phyloP scores from a whole-genome alignment of 2,113 vertebrate species.

The Calypte anna region DNA sequence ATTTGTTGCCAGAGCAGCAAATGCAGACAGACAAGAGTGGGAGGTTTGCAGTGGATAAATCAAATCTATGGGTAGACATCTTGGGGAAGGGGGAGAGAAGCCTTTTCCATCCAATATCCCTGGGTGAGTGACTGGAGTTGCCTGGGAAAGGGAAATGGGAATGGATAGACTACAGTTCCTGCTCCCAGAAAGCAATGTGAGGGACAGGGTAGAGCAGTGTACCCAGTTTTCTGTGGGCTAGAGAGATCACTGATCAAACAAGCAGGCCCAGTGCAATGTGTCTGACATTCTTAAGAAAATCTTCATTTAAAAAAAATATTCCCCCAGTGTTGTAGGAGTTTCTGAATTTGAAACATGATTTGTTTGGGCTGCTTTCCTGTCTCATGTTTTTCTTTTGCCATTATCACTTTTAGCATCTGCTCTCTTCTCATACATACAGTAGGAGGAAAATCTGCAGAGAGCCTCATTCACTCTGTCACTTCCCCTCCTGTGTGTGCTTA shows the following conservation, averaged over 20 bases:
- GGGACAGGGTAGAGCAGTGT: fast-evolving
- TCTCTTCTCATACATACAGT: neutral
- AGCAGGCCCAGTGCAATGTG: neutral
- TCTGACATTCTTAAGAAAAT: neutral
- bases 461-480: neutral
- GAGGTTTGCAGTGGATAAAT: neutral
- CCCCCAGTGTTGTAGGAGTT: neutral
- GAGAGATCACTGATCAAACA: neutral
- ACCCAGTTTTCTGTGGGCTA: fast-evolving
- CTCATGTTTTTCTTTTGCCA: neutral
- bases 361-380: neutral
- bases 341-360: neutral
- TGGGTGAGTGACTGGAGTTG: neutral
- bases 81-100: neutral
- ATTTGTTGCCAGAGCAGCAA: neutral
- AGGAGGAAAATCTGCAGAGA: neutral
- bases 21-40: neutral
- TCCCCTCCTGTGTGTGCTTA: neutral
- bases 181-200: neutral
- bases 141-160: neutral
- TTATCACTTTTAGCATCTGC: neutral
- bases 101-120: neutral
- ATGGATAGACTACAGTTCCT: neutral
- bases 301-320: neutral
- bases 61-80: neutral